These are phyloP conservation scores for rat (Rattus norvegicus) DNA, from an alignment of 2,113 vertebrate species.

Conservation along the genomic window GRCr8 NC_086021.1:121579501-121580000, in stretches of 20 bases:
- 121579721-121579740: conserved; percentile 48
- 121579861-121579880: background rate
- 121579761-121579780: conserved; percentile 54
- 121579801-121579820: conserved; percentile 46
- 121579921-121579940: background rate
- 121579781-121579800: conserved; percentile 10
- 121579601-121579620: conserved; percentile 24
- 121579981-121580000: background rate
- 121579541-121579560: conserved; percentile 6
- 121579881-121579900: conserved; percentile 11
- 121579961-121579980: background rate
- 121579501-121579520: conserved; percentile 64
- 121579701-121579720: conserved; percentile 19
- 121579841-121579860: background rate
- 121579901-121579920: conserved; percentile 23
- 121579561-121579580: background rate
- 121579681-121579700: background rate
- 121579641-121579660: conserved; percentile 51
- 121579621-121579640: conserved; percentile 37
- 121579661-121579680: conserved; percentile 41
- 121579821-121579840: conserved; percentile 53
- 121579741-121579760: conserved; percentile 49
- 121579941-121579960: background rate
- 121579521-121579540: background rate
- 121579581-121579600: background rate